A percentile compares a stretch with the other conserved stretches of the same genome.
phyloP scores from a whole-genome alignment of 2,113 vertebrate species.

The Mustela lutreola region DNA sequence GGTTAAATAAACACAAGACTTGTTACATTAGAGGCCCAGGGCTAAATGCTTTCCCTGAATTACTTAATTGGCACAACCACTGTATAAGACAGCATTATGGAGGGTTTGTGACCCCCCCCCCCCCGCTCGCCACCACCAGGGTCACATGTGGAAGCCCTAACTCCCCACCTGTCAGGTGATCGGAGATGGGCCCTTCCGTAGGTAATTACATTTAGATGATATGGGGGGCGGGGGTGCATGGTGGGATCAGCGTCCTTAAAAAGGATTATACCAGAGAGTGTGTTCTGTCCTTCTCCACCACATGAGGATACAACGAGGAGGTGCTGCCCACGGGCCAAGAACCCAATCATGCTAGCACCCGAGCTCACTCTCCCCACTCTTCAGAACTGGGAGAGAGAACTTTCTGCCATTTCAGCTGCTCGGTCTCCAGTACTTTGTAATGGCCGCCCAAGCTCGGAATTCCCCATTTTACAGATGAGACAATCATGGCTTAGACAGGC shows the following conservation, averaged over 20 bases:
- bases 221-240: no score
- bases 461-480: neutral
- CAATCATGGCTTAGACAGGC: neutral
- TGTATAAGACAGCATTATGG: neutral
- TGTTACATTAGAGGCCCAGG: neutral
- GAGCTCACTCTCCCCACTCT: neutral
- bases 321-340: neutral
- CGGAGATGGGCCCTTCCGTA: neutral
- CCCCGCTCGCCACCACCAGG: neutral
- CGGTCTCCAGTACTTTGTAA: neutral
- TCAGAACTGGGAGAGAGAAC: neutral
- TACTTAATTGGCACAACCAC: neutral
- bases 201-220: neutral
- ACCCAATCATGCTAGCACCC: neutral
- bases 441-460: neutral
- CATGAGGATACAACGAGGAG: neutral
- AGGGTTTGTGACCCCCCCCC: neutral
- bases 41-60: neutral
- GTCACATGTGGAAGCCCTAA: neutral
- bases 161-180: neutral
- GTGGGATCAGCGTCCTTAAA: neutral
- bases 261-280: neutral
- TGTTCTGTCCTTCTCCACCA: neutral
- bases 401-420: neutral
- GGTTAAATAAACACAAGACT: neutral